Percentiles rank a stretch among this genome's conserved stretches.
Evolutionary conservation across 2,113 vertebrate species (phyloP).

Genomic region (Lagopus leucura): DNA sequence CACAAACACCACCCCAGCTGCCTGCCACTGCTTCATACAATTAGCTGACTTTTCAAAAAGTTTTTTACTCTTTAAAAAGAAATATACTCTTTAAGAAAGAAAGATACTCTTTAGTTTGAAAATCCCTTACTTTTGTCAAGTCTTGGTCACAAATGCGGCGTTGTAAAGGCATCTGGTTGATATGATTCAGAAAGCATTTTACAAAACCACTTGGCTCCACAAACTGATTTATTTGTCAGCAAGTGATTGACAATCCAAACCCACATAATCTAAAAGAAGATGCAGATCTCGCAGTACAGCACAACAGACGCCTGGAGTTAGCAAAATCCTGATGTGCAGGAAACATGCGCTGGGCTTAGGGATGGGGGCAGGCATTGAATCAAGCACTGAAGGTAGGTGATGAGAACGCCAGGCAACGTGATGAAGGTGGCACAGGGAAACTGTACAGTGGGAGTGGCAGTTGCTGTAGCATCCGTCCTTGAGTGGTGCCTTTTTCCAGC

Average conservation of each 20-base stretch:
- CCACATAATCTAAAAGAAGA: background rate
- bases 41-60: background rate
- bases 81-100: background rate
- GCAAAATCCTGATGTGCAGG: background rate
- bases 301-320: background rate
- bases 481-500: rapidly evolving
- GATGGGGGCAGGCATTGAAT: background rate
- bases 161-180: conserved; percentile 30
- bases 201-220: conserved; percentile 20
- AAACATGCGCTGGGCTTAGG: rapidly evolving
- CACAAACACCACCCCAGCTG: background rate
- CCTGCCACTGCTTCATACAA: background rate
- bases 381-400: background rate
- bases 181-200: conserved; percentile 36
- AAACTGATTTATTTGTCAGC: conserved; percentile 35
- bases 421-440: background rate
- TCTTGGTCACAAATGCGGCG: conserved; percentile 4
- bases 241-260: conserved; percentile 9
- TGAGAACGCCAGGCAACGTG: background rate
- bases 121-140: background rate
- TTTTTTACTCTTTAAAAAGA: background rate
- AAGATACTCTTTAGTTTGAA: background rate
- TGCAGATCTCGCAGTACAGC: background rate
- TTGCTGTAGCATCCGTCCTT: background rate
- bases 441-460: background rate